Conservation (phyloP, 2,888 invertebrate species). For the Corbicula japonica region DNA sequence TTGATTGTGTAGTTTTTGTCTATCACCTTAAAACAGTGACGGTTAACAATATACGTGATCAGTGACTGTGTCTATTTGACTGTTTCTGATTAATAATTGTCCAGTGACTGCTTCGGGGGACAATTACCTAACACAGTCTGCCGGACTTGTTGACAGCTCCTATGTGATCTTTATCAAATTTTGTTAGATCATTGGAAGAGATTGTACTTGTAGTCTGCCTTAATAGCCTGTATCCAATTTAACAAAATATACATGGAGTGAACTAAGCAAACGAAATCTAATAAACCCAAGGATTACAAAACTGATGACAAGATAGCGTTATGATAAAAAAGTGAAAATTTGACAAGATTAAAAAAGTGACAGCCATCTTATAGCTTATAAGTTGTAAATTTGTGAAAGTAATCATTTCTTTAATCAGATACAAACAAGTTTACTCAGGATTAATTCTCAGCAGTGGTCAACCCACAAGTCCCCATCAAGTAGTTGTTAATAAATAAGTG, state of each 20-base stretch:
- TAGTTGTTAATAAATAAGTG: too few species aligned
- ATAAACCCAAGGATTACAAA: slow-evolving; percentile 16
- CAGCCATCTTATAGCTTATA: slow-evolving; percentile 32
- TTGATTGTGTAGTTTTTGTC: slow-evolving; percentile 28
- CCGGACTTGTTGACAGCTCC: slow-evolving; percentile 56
- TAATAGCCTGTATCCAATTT: slow-evolving; percentile 17
- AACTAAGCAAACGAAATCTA: too few species aligned
- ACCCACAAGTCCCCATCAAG: too few species aligned
- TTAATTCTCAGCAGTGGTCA: background rate
- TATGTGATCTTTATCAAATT: slow-evolving; percentile 47
- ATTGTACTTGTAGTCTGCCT: slow-evolving; percentile 24
- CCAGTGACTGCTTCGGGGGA: slow-evolving; percentile 43
- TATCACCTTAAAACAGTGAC: slow-evolving; percentile 23
- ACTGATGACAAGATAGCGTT: slow-evolving; percentile 36
- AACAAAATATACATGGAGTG: slow-evolving; percentile 9
- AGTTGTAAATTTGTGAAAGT: slow-evolving; percentile 46
- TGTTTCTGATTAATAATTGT: slow-evolving; percentile 56
- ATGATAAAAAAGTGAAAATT: slow-evolving; percentile 5
- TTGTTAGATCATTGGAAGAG: slow-evolving; percentile 39
- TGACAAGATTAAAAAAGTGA: slow-evolving; percentile 33
- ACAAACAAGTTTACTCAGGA: too few species aligned
- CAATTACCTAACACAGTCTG: slow-evolving; percentile 58
- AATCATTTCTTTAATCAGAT: slow-evolving; percentile 24
- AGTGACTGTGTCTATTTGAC: slow-evolving; percentile 49
- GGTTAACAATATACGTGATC: slow-evolving; percentile 31